Evolutionary conservation across 2,797 vertebrate genomes (phyloP), one percentile per base, ranked within the genome.

Genomic region (Euthynnus affinis): DNA sequence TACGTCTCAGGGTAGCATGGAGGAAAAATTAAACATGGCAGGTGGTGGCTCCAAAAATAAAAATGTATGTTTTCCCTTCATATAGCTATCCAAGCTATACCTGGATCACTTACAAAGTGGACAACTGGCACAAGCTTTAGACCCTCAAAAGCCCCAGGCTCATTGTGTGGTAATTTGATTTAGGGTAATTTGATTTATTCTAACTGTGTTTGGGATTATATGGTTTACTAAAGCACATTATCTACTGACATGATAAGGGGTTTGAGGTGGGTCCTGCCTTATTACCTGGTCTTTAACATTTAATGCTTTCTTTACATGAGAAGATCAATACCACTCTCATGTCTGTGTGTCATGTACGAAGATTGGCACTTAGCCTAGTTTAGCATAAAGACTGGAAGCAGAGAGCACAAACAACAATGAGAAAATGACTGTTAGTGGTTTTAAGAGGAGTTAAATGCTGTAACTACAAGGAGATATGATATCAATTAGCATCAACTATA

Each of bases 151-250:
- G 42, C 48, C 60, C 58, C 58, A 13, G 20, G 51, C 72, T 71
- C 13, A 59, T 57, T 81, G 27, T 56, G 60, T 80, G 60, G 68
- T 65, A 81, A 75, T 71, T 77, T 48, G 66, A 57, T 71, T 83
- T 85, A 58, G 74, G 56, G 76, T 75, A 46, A 80, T 81, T 60
- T 85, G 49, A 83, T 85, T 59, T 71, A 66, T 42, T 57, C 34
- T 42, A 84, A 84, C 77, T 75, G 17, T 29, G 0, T 86, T 75
- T 75, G 78, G 70, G 83, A 62, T 48, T 18, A 22, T 49, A 5
- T 52, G 68, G 64, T 66, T 15, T 20, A 18, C 20, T 60, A 15
- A 9, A 70, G 17, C 25, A 48, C 52, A 76, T 49, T 78, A 67
- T 74, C 66, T 66, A 63, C 37, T 32, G 40, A 15, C 51, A 60